These are phyloP conservation scores for Trachelus iudaicus DNA, from an alignment of 2,888 invertebrate species.

Conservation along the genomic window DNA sequence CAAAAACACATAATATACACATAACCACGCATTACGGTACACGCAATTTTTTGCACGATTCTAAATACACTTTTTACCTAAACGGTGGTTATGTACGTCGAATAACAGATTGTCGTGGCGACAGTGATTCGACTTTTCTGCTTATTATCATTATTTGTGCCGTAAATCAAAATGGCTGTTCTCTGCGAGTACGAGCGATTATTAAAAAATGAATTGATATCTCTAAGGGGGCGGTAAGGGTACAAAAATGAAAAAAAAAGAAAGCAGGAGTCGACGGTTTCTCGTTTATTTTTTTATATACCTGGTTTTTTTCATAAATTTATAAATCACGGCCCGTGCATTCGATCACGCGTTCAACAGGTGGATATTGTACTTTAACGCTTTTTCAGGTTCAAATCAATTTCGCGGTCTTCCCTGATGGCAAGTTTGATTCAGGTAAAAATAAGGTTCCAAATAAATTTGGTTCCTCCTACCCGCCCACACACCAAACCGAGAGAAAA, in stretches of 20 bases:
- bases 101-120: neutral
- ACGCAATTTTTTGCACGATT: neutral
- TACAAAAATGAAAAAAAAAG: slow-evolving; percentile 1
- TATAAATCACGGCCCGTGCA: neutral
- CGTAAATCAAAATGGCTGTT: neutral
- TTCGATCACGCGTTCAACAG: neutral
- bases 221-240: neutral
- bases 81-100: neutral
- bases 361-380: slow-evolving; percentile 50
- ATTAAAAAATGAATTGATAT: neutral
- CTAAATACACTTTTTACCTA: neutral
- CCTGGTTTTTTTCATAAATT: slow-evolving; percentile 7
- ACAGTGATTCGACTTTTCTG: neutral
- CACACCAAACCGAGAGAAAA: slow-evolving; percentile 48
- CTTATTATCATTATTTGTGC: neutral
- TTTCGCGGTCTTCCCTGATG: slow-evolving; percentile 62
- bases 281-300: slow-evolving; percentile 32
- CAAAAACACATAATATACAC: neutral
- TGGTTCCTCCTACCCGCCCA: slow-evolving; percentile 25
- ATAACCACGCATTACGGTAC: neutral
- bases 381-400: slow-evolving; percentile 64
- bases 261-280: neutral
- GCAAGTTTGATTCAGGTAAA: slow-evolving; percentile 64
- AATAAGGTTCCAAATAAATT: slow-evolving; percentile 49
- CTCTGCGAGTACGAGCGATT: no score